Evolutionary conservation across 2,888 invertebrate species (phyloP), one percentile per base, ranked within the genome.

Genomic region (Carcina quercana): DNA sequence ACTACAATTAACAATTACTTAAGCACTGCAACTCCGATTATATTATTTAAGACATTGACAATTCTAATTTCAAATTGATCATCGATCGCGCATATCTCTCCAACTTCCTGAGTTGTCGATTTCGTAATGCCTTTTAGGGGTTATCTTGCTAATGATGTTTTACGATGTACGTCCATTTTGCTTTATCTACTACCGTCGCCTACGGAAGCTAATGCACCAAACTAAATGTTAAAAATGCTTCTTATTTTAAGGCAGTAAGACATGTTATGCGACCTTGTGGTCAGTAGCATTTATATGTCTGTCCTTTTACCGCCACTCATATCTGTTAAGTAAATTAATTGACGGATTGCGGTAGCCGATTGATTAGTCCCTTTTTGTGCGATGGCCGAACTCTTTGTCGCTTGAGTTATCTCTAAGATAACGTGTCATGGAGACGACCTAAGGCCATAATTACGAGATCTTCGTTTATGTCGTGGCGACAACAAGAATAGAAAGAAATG

Each of bases 81-180:
- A 24, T n/a, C 11, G 40, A 42, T 36, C 42, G 43, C 47, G 48
- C 50, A 45, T 69, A 66, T 65, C 64, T 52, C 44, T 52, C 45
- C 42, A 43, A 50, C 62, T 74, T 69, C 74, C 75, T 69, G 68
- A 50, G 50, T 54, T 50, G 51, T 51, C 55, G 53, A 56, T 59
- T 56, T 56, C 58, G 51, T 68, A 59, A 66, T 71, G 65, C 58
- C 66, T 65, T 78, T 80, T 73, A 69, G 67, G 67, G 50, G 47
- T 68, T 80, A 80, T 80, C 80, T 75, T 65, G 65, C 78, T 80
- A 80, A 80, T 78, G 80, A 82, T 80, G 75, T 79, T 82, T 78
- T 76, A 82, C 75, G 76, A 76, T 65, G 66, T 59, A 53, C 50
- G 65, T 61, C 54, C 60, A 65, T 59, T 67, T 57, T 37, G 38